Evolutionary conservation across 2,888 invertebrate species (phyloP).

Genomic region (Pimpla rufipes): DNA sequence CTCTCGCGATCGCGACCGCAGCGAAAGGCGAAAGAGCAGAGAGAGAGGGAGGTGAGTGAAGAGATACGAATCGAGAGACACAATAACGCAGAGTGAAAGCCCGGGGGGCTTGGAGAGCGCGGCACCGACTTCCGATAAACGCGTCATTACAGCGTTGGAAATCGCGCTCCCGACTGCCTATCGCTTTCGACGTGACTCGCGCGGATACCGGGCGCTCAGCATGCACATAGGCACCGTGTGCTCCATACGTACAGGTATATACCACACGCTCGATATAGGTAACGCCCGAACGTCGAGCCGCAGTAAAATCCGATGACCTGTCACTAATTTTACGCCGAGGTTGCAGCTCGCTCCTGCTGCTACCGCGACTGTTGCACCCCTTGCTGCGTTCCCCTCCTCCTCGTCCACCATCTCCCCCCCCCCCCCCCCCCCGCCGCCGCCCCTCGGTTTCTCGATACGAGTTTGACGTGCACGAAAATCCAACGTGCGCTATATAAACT

Average conservation of each 20-base stretch:
- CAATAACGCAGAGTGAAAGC: constrained; percentile 16
- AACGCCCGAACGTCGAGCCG: constrained; percentile 36
- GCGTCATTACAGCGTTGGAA: constrained; percentile 65
- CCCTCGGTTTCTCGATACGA: constrained; percentile 19
- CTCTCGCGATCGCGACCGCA: not conserved
- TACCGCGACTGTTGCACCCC: constrained; percentile 33
- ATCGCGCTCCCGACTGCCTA: constrained; percentile 49
- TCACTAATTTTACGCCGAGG: constrained; percentile 63
- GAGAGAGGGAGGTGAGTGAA: constrained; percentile 31
- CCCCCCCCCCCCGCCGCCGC: too few species aligned
- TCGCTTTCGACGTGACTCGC: constrained; percentile 54
- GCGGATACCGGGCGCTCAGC: constrained; percentile 9
- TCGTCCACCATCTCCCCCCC: too few species aligned
- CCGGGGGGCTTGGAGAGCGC: constrained; percentile 43
- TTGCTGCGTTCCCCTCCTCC: constrained; percentile 9
- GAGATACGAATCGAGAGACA: constrained; percentile 38
- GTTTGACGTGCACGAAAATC: constrained; percentile 28
- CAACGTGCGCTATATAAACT: constrained; percentile 8
- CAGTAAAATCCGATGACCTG: constrained; percentile 66
- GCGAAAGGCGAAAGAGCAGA: constrained; percentile 9
- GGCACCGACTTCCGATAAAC: constrained; percentile 51
- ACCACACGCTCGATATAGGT: constrained; percentile 9
- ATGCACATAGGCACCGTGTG: not conserved
- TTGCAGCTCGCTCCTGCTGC: constrained; percentile 23
- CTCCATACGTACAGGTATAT: constrained; percentile 1